Base-by-base conservation (phyloP, 2,113 vertebrate genomes). In the Anolis sagrei region DNA sequence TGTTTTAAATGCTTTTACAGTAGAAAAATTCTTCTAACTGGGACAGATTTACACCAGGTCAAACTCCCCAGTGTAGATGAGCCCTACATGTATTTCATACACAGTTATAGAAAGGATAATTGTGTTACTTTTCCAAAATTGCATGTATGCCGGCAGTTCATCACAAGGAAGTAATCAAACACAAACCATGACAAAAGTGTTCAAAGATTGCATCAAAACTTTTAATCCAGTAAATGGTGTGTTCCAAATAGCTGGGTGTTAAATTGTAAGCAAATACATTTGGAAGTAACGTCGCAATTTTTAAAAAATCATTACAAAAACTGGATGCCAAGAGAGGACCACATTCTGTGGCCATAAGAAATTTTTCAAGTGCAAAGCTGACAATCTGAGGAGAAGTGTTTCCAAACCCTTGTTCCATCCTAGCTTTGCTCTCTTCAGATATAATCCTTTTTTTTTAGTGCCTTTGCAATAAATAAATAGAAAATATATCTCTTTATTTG, bases 401-500 rank as follows among this genome's bases (percentile, higher is more conserved):
- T 88, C 89, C 3, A 2, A 89, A 23, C 87, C 84, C 91, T 83
- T 91, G 89, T 69, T 82, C 54, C 87, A 89, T 87, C 93, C 93
- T 86, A 89, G 87, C 81, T 54, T 76, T 75, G 44, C 80, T 87
- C 66, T 92, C 93, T 95, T 94, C 88, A 34, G 87, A 87, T 87
- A 91, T 89, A 92, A 92, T 93, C 90, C 85, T 91, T 79, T 44
- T 79, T 44, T 44, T 44, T 93, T 95, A 95, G 95, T 95, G 96
- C 96, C 96, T 96, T 93, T 96, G 96, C 96, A 99, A 99, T 99
- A 98, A 99, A 99, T 99, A 98, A 98, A 97, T 98, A 99, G 96
- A 99, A 98, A 98, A 98, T 98, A 99, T 97, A 98, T 97, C 95
- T 98, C 96, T 95, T 87, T 96, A 5, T 95, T 96, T 95, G 95